Conservation (phyloP, 2,113 vertebrate genomes). For the Limanda limanda region DNA sequence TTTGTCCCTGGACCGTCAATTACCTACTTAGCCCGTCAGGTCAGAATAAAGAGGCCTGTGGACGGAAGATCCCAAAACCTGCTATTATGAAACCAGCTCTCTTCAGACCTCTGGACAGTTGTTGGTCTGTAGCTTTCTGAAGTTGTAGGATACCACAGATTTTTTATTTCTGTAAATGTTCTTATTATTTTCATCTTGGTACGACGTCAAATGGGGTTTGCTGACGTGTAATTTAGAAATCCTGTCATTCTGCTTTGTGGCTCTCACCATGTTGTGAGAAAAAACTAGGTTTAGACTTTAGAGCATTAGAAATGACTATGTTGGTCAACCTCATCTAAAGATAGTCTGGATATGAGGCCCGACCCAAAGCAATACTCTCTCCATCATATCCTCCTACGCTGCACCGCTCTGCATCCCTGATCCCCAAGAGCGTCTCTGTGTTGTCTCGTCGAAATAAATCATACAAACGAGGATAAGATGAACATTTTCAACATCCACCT, state of each 20-base stretch:
- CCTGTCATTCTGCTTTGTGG: background rate
- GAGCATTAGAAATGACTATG: background rate
- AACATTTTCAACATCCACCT: background rate
- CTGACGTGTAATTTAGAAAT: background rate
- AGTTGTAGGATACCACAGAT: no score
- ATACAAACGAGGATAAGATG: slow-evolving; percentile 4
- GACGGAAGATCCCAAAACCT: background rate
- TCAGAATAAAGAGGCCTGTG: background rate
- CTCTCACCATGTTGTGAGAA: background rate
- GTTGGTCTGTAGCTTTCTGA: no score
- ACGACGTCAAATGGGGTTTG: no score
- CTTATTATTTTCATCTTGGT: no score
- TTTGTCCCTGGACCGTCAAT: slow-evolving; percentile 35
- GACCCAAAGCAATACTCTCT: no score
- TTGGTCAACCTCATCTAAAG: background rate
- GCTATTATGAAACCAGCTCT: no score
- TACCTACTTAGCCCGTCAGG: slow-evolving; percentile 19
- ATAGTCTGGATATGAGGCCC: no score
- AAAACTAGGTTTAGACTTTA: background rate
- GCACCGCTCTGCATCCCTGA: background rate
- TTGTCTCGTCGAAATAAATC: background rate
- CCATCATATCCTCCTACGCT: background rate
- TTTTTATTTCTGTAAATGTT: no score
- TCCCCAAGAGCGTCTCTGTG: background rate
- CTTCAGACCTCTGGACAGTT: no score